These are phyloP conservation scores for Ophonus ardosiacus DNA, from an alignment of 2,888 invertebrate genomes.

Conservation along the genomic window DNA sequence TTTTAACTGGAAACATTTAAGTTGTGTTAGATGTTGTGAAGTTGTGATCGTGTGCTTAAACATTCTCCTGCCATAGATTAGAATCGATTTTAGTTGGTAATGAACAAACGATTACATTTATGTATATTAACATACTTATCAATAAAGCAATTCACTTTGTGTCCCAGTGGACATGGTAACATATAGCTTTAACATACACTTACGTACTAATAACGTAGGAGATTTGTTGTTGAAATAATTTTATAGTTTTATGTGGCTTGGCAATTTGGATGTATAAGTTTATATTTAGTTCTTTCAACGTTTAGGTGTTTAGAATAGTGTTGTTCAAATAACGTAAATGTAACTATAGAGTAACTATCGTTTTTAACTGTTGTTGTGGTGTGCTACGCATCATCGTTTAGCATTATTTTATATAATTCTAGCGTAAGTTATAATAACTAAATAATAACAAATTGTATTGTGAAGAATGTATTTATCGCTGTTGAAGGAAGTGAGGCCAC, in stretches of 20 bases:
- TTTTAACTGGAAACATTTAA: slow-evolving; percentile 55
- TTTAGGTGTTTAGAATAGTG: slow-evolving; percentile 60
- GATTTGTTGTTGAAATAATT: slow-evolving; percentile 55
- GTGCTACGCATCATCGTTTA: slow-evolving; percentile 58
- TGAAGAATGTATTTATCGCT: slow-evolving; percentile 26
- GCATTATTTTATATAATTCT: slow-evolving; percentile 52
- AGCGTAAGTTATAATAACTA: background rate
- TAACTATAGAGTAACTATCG: slow-evolving; percentile 51
- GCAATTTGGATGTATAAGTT: slow-evolving; percentile 46
- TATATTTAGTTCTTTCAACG: slow-evolving; percentile 62
- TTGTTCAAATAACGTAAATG: slow-evolving; percentile 54
- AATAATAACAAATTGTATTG: background rate
- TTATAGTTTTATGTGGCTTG: slow-evolving; percentile 58
- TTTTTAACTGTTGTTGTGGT: slow-evolving; percentile 56
- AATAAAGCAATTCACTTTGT: slow-evolving; percentile 60
- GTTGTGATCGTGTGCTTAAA: slow-evolving; percentile 60
- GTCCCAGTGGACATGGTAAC: slow-evolving; percentile 60
- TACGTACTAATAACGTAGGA: slow-evolving; percentile 59
- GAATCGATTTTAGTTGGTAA: slow-evolving; percentile 50
- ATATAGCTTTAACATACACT: slow-evolving; percentile 63
- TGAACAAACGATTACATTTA: slow-evolving; percentile 34
- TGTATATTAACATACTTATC: slow-evolving; percentile 51
- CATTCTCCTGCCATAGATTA: slow-evolving; percentile 53
- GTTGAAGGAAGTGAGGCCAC: slow-evolving; percentile 42
- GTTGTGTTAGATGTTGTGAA: slow-evolving; percentile 63